A percentile compares a stretch with the other conserved stretches of the same genome.
Evolutionary conservation across 1,140 invertebrate species (phyloP).

Genomic region (Papilio dardanus): DNA sequence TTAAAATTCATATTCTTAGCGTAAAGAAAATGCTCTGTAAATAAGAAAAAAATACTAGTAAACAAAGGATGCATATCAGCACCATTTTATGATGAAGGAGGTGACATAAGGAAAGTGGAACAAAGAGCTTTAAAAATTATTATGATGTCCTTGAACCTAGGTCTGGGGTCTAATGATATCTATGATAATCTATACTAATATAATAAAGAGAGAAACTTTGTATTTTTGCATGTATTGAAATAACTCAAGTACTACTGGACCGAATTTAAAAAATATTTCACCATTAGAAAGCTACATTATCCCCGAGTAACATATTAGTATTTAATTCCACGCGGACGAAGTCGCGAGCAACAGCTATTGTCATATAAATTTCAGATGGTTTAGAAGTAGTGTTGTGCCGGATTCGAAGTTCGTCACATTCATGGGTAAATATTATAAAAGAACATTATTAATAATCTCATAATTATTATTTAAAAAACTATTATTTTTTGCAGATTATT

Average conservation of each 20-base stretch:
- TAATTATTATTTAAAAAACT: neutral
- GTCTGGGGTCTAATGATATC: neutral
- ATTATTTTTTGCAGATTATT: constrained; percentile 63
- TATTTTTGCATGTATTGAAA: too few relatives aligned
- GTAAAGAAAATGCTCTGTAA: too few relatives aligned
- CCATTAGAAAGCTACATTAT: too few relatives aligned
- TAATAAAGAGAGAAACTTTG: too few relatives aligned
- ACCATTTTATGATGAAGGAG: neutral
- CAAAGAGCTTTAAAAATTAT: neutral
- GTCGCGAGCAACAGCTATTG: too few relatives aligned
- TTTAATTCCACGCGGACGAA: too few relatives aligned
- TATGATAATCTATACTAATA: neutral
- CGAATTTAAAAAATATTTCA: too few relatives aligned
- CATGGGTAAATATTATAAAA: constrained; percentile 55
- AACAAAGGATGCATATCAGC: neutral
- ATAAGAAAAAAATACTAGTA: too few relatives aligned
- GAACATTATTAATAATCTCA: neutral
- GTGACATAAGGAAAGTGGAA: neutral
- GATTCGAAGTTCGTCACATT: constrained; percentile 66
- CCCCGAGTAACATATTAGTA: too few relatives aligned
- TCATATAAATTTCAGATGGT: constrained; percentile 62
- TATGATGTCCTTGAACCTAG: neutral
- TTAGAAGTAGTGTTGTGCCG: constrained; percentile 67
- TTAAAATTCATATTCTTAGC: neutral
- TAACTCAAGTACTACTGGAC: too few relatives aligned